phyloP scores from a whole-genome alignment of 2,888 invertebrate genomes.

The Orthosia cruda region DNA sequence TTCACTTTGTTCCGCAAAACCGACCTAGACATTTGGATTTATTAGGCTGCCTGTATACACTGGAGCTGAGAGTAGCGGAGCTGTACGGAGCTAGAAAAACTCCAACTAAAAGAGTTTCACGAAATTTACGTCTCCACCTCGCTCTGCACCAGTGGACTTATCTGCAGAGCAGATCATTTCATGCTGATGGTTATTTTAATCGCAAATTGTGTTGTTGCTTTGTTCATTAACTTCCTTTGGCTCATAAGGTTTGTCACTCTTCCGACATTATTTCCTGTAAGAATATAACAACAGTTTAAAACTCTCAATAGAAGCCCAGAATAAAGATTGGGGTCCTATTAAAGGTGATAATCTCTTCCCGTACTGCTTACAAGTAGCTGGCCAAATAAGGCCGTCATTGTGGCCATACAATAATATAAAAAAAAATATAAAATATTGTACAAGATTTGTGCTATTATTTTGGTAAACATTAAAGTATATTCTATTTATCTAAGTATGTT shows the following conservation, averaged over 20 bases:
- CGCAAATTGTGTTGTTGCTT: too few species aligned
- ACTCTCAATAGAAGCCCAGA: neutral
- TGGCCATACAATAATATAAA: too few species aligned
- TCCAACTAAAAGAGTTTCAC: too few species aligned
- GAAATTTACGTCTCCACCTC: neutral
- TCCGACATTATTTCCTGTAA: neutral
- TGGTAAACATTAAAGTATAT: too few species aligned
- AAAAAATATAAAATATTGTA: too few species aligned
- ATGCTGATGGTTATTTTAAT: too few species aligned
- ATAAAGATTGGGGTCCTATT: neutral
- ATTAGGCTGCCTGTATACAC: conserved; percentile 30
- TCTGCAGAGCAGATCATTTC: neutral
- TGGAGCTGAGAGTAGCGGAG: neutral
- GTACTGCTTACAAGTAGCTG: neutral
- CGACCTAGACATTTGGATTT: conserved; percentile 49
- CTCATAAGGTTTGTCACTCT: neutral
- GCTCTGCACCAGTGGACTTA: neutral
- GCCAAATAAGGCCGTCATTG: too few species aligned
- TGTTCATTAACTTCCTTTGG: neutral
- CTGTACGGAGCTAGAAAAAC: neutral
- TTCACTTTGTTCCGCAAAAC: conserved; percentile 20
- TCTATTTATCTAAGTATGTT: too few species aligned
- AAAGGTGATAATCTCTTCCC: rapidly evolving
- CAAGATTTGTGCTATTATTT: too few species aligned
- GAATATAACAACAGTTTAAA: neutral